Evolutionary conservation across 2,797 vertebrate species (phyloP).

Genomic region (Hippoglossus hippoglossus): DNA sequence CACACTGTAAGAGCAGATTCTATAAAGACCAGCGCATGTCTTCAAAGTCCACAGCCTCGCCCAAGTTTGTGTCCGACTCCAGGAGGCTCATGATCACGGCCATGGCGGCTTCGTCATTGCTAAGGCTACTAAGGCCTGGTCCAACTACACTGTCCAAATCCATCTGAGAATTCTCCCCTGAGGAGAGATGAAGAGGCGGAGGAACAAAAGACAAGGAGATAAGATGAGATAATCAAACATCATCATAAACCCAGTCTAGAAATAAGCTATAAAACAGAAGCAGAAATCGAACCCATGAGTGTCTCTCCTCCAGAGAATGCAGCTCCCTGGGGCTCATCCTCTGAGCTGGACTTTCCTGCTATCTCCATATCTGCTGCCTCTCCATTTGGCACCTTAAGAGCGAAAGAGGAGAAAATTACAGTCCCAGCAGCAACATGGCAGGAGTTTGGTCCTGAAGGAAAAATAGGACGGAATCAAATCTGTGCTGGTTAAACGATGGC

Average conservation of each 20-base stretch:
- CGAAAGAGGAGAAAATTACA: conserved; percentile 13
- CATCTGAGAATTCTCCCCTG: conserved; percentile 88
- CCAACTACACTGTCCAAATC: conserved; percentile 90
- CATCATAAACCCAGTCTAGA: background rate
- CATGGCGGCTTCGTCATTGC: conserved; percentile 90
- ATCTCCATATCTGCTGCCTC: conserved; percentile 78
- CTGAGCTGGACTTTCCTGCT: conserved; percentile 80
- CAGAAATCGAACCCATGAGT: conserved; percentile 82
- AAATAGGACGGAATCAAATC: background rate
- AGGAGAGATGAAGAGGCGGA: conserved; percentile 2
- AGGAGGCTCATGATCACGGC: conserved; percentile 94
- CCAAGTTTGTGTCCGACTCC: conserved; percentile 91
- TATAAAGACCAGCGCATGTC: conserved; percentile 93
- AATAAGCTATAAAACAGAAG: conserved; percentile 6
- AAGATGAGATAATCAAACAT: background rate
- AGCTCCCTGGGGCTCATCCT: conserved; percentile 76
- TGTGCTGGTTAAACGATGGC: background rate
- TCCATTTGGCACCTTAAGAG: conserved; percentile 83
- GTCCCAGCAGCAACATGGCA: no score
- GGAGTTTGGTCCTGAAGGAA: background rate
- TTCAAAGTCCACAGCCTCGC: conserved; percentile 88
- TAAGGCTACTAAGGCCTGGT: conserved; percentile 81
- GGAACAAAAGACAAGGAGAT: background rate
- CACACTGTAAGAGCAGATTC: conserved; percentile 51
- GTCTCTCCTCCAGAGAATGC: conserved; percentile 80